phyloP scores from a whole-genome alignment of 2,888 invertebrate species.

The Ametastegia equiseti region DNA sequence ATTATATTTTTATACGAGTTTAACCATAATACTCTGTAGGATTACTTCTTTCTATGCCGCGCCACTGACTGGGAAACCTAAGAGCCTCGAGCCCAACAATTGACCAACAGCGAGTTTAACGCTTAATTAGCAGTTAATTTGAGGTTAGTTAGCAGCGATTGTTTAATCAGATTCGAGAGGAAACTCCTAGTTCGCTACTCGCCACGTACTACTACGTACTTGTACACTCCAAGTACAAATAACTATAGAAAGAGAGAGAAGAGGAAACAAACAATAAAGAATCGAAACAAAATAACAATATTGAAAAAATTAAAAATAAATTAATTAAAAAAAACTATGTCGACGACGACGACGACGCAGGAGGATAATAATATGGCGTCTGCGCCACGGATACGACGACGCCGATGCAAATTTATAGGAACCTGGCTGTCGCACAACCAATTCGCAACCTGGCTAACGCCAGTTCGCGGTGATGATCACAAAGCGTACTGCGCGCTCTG shows the following conservation, averaged over 20 bases:
- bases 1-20: slow-evolving; percentile 30
- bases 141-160: slow-evolving; percentile 54
- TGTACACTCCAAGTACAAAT: background rate
- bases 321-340: slow-evolving; percentile 22
- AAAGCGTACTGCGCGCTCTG: slow-evolving; percentile 68
- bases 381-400: slow-evolving; percentile 56
- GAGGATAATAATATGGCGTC: slow-evolving; percentile 44
- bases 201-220: background rate
- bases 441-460: slow-evolving; percentile 66
- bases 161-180: slow-evolving; percentile 45
- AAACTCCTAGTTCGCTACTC: slow-evolving; percentile 29
- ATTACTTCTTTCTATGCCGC: background rate
- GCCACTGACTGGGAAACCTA: slow-evolving; percentile 23
- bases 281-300: slow-evolving; percentile 1
- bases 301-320: background rate
- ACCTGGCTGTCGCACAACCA: slow-evolving; percentile 63
- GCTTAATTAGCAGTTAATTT: slow-evolving; percentile 59
- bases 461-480: slow-evolving; percentile 66
- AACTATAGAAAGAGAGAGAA: background rate
- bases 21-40: background rate
- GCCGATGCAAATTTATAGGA: slow-evolving; percentile 69
- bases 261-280: background rate
- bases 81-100: slow-evolving; percentile 29
- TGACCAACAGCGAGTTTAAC: slow-evolving; percentile 44
- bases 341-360: slow-evolving; percentile 25